Base-by-base conservation (phyloP, 2,113 vertebrate genomes). In the Polypterus bichir region DNA sequence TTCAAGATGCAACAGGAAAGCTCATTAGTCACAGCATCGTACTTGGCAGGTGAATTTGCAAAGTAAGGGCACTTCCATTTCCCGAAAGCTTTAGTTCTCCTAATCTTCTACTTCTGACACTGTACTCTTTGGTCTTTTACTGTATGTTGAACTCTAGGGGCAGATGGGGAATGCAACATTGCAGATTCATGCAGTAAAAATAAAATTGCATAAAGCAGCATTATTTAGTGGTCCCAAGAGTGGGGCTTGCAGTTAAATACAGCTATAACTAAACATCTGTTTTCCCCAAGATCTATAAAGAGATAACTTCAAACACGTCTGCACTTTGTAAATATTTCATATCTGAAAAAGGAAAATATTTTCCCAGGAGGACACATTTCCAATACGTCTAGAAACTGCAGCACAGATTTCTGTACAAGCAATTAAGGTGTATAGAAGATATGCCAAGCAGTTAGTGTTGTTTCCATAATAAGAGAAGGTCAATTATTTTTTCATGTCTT, bases 131-230 rank as follows among this genome's bases (percentile, higher is more conserved):
- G 27, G 27, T 27, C 27, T 27, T 27, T 27, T 27, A 27, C 27
- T 27, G 27, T 27, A 27, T 27, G 27, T 27, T 27, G 27, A 27
- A 27, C 27, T 27, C 27, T 27, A 27, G 27, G 27, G 27, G 27
- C 27, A 27, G 27, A 27, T 27, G 27, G 27, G 27, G 27, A 27
- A 61, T 78, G 75, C 74, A 59, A 58, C 48, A 59, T 68, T 74
- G 81, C 80, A 79, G 60, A 79, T 80, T 78, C 79, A 56, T 64
- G n/a, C 44, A 59, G 55, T 66, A 45, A 48, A 77, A 69, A 69
- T 46, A 61, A 77, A 83, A 83, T 62, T 77, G 83, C 82, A 76
- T n/a, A 11, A 80, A 77, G 61, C 76, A 83, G 78, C 79, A 77
- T 65, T 76, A 77, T 79, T 79, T 79, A 66, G 67, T 52, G 75